These are phyloP conservation scores for Coptodon rendalli DNA, from an alignment of 2,113 vertebrate species.

Conservation along the genomic window DNA sequence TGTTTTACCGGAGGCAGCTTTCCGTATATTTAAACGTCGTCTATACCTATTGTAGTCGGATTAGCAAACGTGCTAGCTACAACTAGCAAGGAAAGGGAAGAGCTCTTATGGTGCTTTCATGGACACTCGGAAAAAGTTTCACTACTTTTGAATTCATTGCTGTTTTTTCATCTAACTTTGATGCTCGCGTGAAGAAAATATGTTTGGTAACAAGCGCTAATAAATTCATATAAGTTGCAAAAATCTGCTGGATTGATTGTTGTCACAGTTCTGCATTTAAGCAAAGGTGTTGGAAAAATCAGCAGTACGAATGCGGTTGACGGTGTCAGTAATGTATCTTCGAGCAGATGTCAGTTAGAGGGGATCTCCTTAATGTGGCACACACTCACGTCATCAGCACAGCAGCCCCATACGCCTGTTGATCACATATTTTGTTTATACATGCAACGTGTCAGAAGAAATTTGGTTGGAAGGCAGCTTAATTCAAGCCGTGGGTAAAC, in stretches of 20 bases:
- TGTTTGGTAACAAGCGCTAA: neutral
- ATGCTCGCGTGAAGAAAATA: too few species aligned
- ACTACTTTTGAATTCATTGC: neutral
- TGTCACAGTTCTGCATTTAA: neutral
- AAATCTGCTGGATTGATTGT: neutral
- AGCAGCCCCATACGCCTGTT: neutral
- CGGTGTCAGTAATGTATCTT: neutral
- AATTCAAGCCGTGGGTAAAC: neutral
- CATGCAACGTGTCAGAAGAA: neutral
- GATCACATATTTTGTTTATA: neutral
- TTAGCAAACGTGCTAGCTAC: conserved; percentile 31
- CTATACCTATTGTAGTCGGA: conserved; percentile 8
- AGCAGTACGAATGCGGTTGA: neutral
- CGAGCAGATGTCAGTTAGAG: neutral
- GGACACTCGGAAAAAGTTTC: neutral
- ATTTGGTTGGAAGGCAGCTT: neutral
- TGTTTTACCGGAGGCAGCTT: neutral
- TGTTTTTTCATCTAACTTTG: neutral
- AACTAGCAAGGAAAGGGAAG: conserved; percentile 25
- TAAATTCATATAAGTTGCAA: neutral
- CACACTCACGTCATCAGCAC: neutral
- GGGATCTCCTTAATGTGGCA: neutral
- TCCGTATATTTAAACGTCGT: conserved; percentile 21
- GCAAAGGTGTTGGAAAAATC: neutral
- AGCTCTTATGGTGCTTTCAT: neutral